Evolutionary conservation across 2,888 invertebrate genomes (phyloP), one percentile per base, ranked within the genome.

Genomic region (Ceriagrion tenellum): DNA sequence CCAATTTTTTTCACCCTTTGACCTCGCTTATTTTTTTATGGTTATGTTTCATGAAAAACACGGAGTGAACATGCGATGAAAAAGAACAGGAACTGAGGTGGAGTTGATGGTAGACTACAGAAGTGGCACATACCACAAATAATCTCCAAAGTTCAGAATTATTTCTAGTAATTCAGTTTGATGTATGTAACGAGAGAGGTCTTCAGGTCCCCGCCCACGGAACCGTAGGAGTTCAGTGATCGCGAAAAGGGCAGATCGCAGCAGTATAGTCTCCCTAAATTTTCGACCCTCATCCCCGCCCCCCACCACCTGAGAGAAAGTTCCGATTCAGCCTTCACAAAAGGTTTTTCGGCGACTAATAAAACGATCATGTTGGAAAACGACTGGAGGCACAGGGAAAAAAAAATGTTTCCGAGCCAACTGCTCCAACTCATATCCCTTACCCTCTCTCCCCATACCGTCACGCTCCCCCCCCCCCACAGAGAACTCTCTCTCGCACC

Each of bases 381-480:
- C 69, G 69, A 69, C n/a, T 69, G 69, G 69, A 69, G 81, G 35
- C 81, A 35, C 13, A 59, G 59, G 20, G 81, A 20, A 81, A 47
- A n/a, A 74, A 74, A 81, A 81, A 81, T 26, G 81, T 81, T 81
- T 81, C 81, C 81, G 18, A 81, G 35, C 81, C 81, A 81, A 81
- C 81, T 81, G 81, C 81, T 81, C 35, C 81, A 13, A 35, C 81
- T 81, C 81, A 81, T 81, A 81, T 81, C 81, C 81, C 81, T 81
- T 35, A 35, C 81, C 3, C 26, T 81, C 81, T 23, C 18, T 81
- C 81, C 81, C 69, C 69, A 13, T 35, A 35, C 0, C 81, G 81
- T 81, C 35, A 81, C 35, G 16, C 35, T 20, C 26, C 26, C 26
- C 26, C 69, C 69, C 26, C n/a, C n/a, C n/a, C n/a, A n/a, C n/a